These are phyloP conservation scores for Drosophila orosa DNA, from an alignment of 1,140 invertebrate genomes.

Conservation along the genomic window DNA sequence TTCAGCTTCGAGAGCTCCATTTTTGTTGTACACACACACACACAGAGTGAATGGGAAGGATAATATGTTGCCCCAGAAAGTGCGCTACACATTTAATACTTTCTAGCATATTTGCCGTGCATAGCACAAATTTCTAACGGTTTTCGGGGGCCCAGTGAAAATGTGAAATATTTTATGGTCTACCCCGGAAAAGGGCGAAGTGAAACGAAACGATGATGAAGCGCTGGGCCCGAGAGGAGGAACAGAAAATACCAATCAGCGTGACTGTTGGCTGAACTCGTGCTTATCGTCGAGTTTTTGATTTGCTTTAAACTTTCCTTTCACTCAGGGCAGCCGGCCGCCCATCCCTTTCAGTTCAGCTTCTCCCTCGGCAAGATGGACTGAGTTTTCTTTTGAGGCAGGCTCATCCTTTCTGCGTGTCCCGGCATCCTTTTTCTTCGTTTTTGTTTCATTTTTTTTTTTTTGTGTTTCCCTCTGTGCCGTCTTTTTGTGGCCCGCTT, in stretches of 20 bases:
- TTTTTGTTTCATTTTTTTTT: conserved; percentile 5
- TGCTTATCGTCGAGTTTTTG: conserved; percentile 81
- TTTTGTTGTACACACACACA: conserved; percentile 21
- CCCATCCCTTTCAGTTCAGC: conserved; percentile 1
- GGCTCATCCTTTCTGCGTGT: conserved; percentile 56
- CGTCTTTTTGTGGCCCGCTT: conserved; percentile 30
- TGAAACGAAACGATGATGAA: conserved; percentile 13
- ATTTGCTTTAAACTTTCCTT: conserved; percentile 79
- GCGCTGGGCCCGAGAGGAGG: conserved; percentile 10
- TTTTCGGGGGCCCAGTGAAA: conserved; percentile 55
- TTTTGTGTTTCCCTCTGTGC: neutral
- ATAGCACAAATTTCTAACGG: conserved; percentile 66
- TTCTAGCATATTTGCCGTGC: conserved; percentile 67
- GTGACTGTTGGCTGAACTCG: conserved; percentile 75
- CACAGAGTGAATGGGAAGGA: neutral
- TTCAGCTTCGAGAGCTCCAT: conserved; percentile 34
- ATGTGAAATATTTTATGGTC: conserved; percentile 78
- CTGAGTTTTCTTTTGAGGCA: conserved; percentile 65
- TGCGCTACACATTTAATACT: conserved; percentile 67
- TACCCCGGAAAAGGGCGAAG: conserved; percentile 38
- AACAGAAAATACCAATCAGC: conserved; percentile 77
- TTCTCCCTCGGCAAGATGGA: conserved; percentile 27
- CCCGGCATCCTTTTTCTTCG: conserved; percentile 49
- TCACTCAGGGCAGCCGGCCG: conserved; percentile 18
- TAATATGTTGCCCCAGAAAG: conserved; percentile 39